Base-by-base conservation (phyloP, 2,797 vertebrate genomes). In the Onychomys torridus region DNA sequence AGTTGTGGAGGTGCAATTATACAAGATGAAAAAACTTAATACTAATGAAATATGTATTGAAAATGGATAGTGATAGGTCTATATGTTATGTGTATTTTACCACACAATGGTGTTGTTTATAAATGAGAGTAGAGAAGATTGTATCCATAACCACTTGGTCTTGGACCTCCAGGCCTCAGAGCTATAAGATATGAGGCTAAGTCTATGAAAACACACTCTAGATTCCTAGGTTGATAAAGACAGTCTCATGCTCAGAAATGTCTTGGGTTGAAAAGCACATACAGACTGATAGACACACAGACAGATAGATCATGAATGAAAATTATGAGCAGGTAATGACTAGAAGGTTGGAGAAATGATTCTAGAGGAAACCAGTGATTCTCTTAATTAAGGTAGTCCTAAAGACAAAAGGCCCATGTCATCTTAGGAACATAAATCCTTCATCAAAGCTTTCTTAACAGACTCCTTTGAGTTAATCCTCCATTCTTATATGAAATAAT, bases 321-420 rank as follows among this genome's bases (percentile, higher is more conserved):
- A 67, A 34, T 43, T 4, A 0, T 8, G 23, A 73, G 23, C 8
- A 12, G 5, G 5, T 2, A 6, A 85, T 84, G 3, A 43, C 3
- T 6, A 25, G 6, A 27, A 12, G 0, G 0, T 32, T 4, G 6
- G 21, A 78, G 17, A 52, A 79, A 61, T n/a, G 8, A 1, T 19
- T 34, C 40, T n/a, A 32, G 8, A 21, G 34, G 46, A 2, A 3
- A 19, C 46, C 2, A 17, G 0, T 3, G 29, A 63, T 37, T 9
- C 32, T 29, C 3, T 29, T 40, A 27, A 46, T 23, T 40, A 32
- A 46, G 25, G 23, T 10, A 9, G n/a, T 3, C 2, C 0, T n/a
- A 61, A 59, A 65, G 16, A 1, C 37, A 73, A 21, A 37, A 34
- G 4, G 6, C 10, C 6, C 3, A 6, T 49, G 12, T 19, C 34